Evolutionary conservation across 2,888 invertebrate genomes (phyloP), one percentile per base, ranked within the genome.

Genomic region (Pimpla rufipes): DNA sequence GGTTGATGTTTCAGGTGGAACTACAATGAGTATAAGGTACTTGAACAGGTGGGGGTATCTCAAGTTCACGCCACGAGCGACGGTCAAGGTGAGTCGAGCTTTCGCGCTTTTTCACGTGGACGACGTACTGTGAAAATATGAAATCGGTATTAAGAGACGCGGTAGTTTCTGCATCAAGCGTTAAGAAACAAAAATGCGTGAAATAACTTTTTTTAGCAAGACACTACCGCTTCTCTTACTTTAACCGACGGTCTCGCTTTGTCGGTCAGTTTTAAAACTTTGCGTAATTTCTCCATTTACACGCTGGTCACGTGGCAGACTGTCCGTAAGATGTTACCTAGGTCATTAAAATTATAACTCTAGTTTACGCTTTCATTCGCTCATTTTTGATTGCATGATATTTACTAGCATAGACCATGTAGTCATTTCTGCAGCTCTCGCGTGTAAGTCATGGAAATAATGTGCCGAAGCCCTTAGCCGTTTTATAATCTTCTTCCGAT

Each of bases 1-100:
- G 13, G 2, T 35, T 47, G 0, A n/a, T 59, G 13, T 67, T 23
- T 35, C 88, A 97, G 97, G 97, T 87, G 97, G 97, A 62, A 98
- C 98, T 21, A 98, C 98, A 18, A 93, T 97, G 91, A 96, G 97
- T 7, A 98, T 98, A 79, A 97, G 95, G 89, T 97, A 96, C 90
- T 94, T 99, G 86, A 96, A 96, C 88, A 95, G 95, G 88, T 95
- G 96, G 92, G 98, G 98, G 68, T 96, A 96, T 92, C 97, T 98
- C 81, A 96, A 96, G 91, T 87, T 71, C 55, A 85, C 80, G 40
- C 83, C 81, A 50, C 84, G 68, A 62, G 62, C 85, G 47, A 73
- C 83, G 45, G 77, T 73, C 23, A 78, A 83, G 87, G 86, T 87
- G 64, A 45, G 83, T 16, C 21, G n/a, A 16, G 8, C 37, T 37